Base-by-base conservation (phyloP, 1,140 invertebrate genomes). In the Hydropsyche tenuis region DNA sequence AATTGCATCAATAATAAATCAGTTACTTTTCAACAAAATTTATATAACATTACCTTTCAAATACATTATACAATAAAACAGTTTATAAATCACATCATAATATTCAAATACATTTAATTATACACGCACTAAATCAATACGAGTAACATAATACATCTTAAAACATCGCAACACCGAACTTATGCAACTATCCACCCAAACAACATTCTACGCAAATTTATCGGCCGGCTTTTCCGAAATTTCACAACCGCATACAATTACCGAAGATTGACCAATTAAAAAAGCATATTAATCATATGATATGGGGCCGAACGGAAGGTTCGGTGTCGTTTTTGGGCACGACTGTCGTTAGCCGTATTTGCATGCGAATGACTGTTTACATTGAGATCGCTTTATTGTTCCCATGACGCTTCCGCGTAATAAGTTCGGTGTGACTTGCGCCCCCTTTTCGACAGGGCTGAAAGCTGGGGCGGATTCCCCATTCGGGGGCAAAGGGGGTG, bases 341-440 rank as follows among this genome's bases (percentile, higher is more conserved):
- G 25, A 42, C 63, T 68, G 65, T 74, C 75, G 75, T 74, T 74
- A 74, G 72, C 37, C 72, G 66, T 71, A 77, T 77, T 77, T 74
- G 72, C 75, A 74, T 77, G 68, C 64, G 75, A 77, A 77, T 77
- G 75, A 77, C 68, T 77, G 75, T 72, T 77, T 77, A 77, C 72
- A 72, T 72, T 62, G 72, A 77, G 72, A 77, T 77, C 75, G 75
- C 69, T 77, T 77, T 77, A 77, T 69, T 72, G 69, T 69, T 74
- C 75, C 73, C 73, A 37, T 64, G 75, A 73, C 68, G 64, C 60
- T 73, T 73, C 43, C 60, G 68, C 56, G 75, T 73, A 76, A 76
- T 76, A 76, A 76, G 74, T 75, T 75, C 65, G 71, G 65, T 75
- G 70, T 64, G 71, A 73, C 74, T 75, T 75, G 65, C 56, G 30